phyloP scores from a whole-genome alignment of 2,113 vertebrate genomes.

The Collichthys lucidus region DNA sequence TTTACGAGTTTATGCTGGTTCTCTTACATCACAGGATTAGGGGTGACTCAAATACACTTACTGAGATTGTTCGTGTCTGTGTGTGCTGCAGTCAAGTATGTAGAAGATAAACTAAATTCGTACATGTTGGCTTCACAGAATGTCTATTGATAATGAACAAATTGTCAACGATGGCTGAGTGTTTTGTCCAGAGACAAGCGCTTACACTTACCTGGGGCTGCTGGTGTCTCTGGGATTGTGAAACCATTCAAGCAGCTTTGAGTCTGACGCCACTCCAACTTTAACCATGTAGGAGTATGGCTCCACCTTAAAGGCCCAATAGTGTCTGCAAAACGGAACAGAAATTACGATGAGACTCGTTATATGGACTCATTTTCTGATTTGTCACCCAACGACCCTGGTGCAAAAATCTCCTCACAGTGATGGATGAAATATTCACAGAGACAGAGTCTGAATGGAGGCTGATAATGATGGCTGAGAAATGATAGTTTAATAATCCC shows the following conservation, averaged over 20 bases:
- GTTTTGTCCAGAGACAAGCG: too few species aligned
- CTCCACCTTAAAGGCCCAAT: constrained; percentile 95
- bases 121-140: not conserved
- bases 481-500: not conserved
- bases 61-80: constrained; percentile 11
- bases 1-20: constrained; percentile 66
- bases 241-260: constrained; percentile 94
- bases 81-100: not conserved
- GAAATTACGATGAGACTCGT: not conserved
- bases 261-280: constrained; percentile 92
- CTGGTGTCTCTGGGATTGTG: constrained; percentile 90
- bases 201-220: constrained; percentile 91
- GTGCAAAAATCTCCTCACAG: not conserved
- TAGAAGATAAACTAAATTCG: not conserved
- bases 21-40: constrained; percentile 76
- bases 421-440: not conserved
- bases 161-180: not conserved
- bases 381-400: not conserved
- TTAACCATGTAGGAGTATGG: constrained; percentile 93
- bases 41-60: constrained; percentile 43
- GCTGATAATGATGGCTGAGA: not conserved
- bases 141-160: not conserved
- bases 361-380: not conserved
- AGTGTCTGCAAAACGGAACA: constrained; percentile 83
- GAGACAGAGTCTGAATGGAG: not conserved